These are phyloP conservation scores for Siniperca obscura DNA, from an alignment of 2,797 vertebrate species.

Conservation along the genomic window DNA sequence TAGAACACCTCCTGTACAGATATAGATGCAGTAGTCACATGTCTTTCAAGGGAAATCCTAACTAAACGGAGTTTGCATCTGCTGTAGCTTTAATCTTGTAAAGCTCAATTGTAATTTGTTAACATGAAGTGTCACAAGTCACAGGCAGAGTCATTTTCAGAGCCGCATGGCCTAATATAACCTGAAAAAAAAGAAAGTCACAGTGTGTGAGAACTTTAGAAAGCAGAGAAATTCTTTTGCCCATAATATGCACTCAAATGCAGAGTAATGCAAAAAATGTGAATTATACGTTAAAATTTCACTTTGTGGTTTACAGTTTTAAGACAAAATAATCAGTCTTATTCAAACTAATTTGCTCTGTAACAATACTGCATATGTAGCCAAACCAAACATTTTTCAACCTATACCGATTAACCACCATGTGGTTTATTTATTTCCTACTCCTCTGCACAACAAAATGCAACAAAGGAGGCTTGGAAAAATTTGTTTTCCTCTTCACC, in stretches of 20 bases:
- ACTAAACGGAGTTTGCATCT: conserved; percentile 18
- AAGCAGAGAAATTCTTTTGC: background rate
- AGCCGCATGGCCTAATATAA: background rate
- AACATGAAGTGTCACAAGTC: conserved; percentile 13
- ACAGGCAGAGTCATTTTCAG: conserved; percentile 4
- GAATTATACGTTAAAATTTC: background rate
- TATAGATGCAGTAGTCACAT: conserved; percentile 36
- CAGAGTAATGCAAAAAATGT: background rate
- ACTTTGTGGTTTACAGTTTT: background rate
- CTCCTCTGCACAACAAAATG: conserved; percentile 55
- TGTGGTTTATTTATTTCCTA: conserved; percentile 63
- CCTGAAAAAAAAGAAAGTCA: background rate
- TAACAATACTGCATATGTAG: conserved; percentile 5
- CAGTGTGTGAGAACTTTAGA: conserved; percentile 7
- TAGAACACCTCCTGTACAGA: conserved; percentile 46
- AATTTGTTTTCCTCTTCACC: conserved; percentile 61
- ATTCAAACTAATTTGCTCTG: conserved; percentile 26
- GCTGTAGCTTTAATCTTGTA: background rate
- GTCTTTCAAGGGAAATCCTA: conserved; percentile 26
- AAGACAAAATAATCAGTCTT: background rate
- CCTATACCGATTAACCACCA: conserved; percentile 15
- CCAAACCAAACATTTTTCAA: conserved; percentile 43
- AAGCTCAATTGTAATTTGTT: conserved; percentile 17
- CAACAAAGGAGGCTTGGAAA: conserved; percentile 62
- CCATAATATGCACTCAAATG: background rate